Evolutionary conservation across 1,140 invertebrate species (phyloP).

Genomic region (Oncopodura yosiiana): DNA sequence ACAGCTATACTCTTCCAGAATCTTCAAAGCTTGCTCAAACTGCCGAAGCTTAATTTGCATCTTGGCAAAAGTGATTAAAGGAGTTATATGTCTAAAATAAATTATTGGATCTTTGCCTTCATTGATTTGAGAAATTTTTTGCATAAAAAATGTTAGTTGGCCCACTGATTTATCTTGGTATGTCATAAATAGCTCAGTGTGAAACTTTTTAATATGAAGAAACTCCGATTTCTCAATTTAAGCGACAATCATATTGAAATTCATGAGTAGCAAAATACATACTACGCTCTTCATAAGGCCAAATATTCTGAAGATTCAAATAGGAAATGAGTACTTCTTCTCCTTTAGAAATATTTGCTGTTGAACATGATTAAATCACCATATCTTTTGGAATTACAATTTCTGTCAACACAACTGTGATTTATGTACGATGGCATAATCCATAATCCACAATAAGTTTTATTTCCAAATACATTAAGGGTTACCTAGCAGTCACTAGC

Average conservation of each 20-base stretch:
- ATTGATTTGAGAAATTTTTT: no score
- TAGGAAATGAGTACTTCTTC: constrained; percentile 13
- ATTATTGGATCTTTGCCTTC: no score
- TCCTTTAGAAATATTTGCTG: neutral
- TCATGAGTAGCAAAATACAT: neutral
- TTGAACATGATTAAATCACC: neutral
- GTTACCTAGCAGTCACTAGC: no score
- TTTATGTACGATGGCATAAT: constrained; percentile 9
- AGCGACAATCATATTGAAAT: neutral
- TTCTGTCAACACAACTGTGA: constrained; percentile 4
- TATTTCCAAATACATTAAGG: neutral
- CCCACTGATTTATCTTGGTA: no score
- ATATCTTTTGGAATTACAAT: neutral
- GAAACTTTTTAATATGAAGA: no score
- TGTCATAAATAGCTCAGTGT: no score
- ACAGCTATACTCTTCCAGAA: no score
- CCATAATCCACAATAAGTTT: neutral
- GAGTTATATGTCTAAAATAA: no score
- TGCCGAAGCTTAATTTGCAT: no score
- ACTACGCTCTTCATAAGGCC: neutral
- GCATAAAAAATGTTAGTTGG: no score
- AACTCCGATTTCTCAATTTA: neutral
- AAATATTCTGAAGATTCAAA: neutral
- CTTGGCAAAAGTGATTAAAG: no score
- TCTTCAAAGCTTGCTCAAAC: no score